These are phyloP conservation scores for Myripristis murdjan DNA, from an alignment of 2,797 vertebrate species.

Conservation along the genomic window DNA sequence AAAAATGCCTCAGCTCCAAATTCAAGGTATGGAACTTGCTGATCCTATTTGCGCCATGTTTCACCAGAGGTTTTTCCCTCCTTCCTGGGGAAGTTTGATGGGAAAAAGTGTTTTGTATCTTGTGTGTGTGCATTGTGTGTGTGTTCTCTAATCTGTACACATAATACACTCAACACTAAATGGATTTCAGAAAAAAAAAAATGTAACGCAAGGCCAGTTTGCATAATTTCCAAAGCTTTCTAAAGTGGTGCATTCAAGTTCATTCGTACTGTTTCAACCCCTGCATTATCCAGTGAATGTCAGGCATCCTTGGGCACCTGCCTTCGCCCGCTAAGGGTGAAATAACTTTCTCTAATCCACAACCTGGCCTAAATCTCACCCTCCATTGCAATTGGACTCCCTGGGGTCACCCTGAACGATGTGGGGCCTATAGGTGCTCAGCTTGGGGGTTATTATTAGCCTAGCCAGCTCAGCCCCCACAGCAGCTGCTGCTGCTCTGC, in stretches of 20 bases:
- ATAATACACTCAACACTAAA: neutral
- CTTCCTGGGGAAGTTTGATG: neutral
- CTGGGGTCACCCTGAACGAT: conserved; percentile 54
- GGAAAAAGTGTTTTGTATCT: neutral
- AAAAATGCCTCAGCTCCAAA: conserved; percentile 14
- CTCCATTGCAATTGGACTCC: conserved; percentile 70
- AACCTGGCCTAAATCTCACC: conserved; percentile 62
- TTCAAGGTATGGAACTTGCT: conserved; percentile 19
- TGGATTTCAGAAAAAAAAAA: conserved; percentile 23
- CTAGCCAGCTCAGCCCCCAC: conserved; percentile 51
- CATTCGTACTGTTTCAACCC: conserved; percentile 16
- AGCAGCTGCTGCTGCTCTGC: conserved; percentile 75
- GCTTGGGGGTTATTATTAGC: conserved; percentile 78
- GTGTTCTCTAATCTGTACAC: neutral
- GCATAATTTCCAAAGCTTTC: conserved; percentile 32
- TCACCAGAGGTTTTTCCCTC: neutral
- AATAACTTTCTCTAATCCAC: conserved; percentile 58
- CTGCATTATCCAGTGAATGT: conserved; percentile 12
- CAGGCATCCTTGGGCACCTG: conserved; percentile 37
- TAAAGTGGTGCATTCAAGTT: conserved; percentile 5
- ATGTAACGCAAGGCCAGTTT: neutral
- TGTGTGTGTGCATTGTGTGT: neutral
- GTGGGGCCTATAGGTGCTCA: conserved; percentile 53
- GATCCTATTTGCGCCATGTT: conserved; percentile 15
- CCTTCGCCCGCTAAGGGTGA: conserved; percentile 42